These are phyloP conservation scores for Sebastes hubbsi DNA, from an alignment of 2,797 vertebrate species.

Conservation along the genomic window DNA sequence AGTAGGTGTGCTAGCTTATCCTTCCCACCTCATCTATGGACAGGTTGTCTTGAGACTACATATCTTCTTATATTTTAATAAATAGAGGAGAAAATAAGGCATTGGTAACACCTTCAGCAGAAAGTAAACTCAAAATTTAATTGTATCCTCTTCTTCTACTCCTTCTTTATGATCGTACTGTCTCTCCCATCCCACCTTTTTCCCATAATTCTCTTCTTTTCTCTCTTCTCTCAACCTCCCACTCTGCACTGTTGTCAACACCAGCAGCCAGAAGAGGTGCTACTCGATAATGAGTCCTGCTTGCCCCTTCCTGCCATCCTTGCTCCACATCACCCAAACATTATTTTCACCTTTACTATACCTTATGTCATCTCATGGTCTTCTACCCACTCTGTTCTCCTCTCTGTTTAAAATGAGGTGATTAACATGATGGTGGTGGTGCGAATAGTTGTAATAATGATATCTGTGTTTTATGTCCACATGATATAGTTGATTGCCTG, in stretches of 20 bases:
- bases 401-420: neutral
- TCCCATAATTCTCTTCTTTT: neutral
- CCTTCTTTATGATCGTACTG: neutral
- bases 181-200: neutral
- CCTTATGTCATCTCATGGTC: neutral
- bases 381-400: neutral
- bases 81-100: neutral
- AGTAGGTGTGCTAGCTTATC: neutral
- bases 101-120: neutral
- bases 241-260: conserved; percentile 33
- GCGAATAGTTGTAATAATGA: neutral
- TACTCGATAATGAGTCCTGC: conserved; percentile 54
- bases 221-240: conserved; percentile 11
- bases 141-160: neutral
- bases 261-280: conserved; percentile 34
- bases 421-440: neutral
- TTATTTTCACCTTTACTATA: conserved; percentile 47
- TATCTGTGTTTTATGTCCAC: neutral
- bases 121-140: neutral
- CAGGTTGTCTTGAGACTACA: neutral
- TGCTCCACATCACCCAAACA: conserved; percentile 13
- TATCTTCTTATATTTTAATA: neutral
- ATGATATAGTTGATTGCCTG: neutral
- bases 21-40: neutral
- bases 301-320: conserved; percentile 36